Base-by-base conservation (phyloP, 1,140 invertebrate genomes). In the Andricus grossulariae region DNA sequence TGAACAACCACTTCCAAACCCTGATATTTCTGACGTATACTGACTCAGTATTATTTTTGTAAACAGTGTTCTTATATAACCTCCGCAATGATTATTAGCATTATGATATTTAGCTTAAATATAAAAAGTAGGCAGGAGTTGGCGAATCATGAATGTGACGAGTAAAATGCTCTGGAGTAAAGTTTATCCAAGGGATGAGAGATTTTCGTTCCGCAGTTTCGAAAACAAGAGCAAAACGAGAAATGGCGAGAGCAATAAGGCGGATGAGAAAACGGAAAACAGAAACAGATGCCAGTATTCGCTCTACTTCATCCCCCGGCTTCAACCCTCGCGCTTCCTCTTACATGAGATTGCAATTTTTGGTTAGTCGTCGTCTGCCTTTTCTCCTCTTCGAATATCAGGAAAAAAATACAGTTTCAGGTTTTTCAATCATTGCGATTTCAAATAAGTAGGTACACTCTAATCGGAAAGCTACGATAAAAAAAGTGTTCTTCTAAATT, bases 191-290 rank as follows among this genome's bases (percentile, higher is more conserved):
- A 66, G 72, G 66, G 54, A 72, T 75, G 70, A 51, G 73, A 75
- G 82, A 57, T 78, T 78, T 83, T 83, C 82, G 81, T 83, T 78
- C 81, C 74, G 72, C 76, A 78, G 72, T 80, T 81, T 81, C 66
- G 76, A 66, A 83, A 83, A 83, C 82, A 83, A 83, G 80, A 81
- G 82, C 77, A 83, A 79, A 79, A 81, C 71, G 78, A 75, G 76
- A 83, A 78, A 78, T 74, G 39, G 32, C 45, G 76, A 76, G 72
- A 74, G 80, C 83, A 81, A 84, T 84, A 84, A 82, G 79, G 81
- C 80, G 82, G 81, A 84, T 83, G 81, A 81, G 81, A 83, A 84
- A 84, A 80, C 80, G 81, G 80, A 78, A 83, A 84, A 84, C 80
- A 83, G 83, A 81, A 84, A 81, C 83, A 84, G 83, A 84, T 84